Evolutionary conservation across 2,113 vertebrate genomes (phyloP).

Genomic region (Rhynchomys soricoides): DNA sequence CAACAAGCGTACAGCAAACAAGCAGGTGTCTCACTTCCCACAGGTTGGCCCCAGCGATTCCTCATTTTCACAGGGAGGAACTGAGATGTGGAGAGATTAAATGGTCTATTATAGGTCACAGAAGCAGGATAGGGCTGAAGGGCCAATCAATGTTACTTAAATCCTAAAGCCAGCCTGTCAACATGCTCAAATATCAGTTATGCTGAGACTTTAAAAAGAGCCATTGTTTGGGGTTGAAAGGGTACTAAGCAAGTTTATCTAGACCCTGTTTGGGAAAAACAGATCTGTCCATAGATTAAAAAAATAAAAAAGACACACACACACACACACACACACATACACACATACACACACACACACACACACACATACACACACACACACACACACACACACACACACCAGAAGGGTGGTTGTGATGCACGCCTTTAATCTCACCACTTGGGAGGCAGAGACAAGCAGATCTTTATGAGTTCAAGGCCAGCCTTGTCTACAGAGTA

Average conservation of each 20-base stretch:
- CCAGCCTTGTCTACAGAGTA: neutral
- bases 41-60: neutral
- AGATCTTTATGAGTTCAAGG: neutral
- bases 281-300: neutral
- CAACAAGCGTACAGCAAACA: neutral
- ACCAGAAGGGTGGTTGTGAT: neutral
- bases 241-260: neutral
- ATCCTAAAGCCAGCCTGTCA: neutral
- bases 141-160: neutral
- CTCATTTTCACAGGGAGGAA: neutral
- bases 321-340: no score
- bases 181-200: neutral
- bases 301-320: no score
- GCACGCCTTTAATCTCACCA: neutral
- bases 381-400: no score
- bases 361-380: no score
- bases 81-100: neutral
- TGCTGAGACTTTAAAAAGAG: neutral
- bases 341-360: no score
- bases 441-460: neutral
- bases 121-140: neutral
- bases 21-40: no score
- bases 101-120: neutral
- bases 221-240: neutral
- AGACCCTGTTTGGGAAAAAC: neutral